These are phyloP conservation scores for Cosmopolites sordidus DNA, from an alignment of 2,888 invertebrate genomes.

Conservation along the genomic window DNA sequence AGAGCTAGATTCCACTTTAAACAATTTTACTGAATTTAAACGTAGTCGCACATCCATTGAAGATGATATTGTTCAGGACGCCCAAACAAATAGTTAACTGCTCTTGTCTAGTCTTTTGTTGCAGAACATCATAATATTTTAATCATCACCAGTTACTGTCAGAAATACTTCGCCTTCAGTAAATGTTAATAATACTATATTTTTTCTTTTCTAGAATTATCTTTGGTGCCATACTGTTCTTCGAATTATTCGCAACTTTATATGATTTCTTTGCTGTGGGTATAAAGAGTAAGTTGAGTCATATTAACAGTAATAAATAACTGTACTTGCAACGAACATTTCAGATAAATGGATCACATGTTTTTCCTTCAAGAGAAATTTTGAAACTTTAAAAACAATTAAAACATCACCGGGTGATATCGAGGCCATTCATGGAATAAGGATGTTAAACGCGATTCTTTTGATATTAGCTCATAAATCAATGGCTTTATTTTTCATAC, in stretches of 20 bases:
- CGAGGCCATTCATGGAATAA: conserved; percentile 61
- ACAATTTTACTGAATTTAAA: too few species aligned
- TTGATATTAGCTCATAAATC: conserved; percentile 64
- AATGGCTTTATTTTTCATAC: conserved; percentile 66
- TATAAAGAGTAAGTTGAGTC: conserved; percentile 38
- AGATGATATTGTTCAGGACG: too few species aligned
- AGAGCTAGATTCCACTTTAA: too few species aligned
- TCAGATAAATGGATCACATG: conserved; percentile 53
- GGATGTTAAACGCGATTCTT: conserved; percentile 62
- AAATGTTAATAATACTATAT: background rate
- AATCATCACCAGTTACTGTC: too few species aligned
- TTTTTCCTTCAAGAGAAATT: conserved; percentile 62
- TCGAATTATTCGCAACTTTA: conserved; percentile 38
- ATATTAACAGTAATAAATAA: background rate
- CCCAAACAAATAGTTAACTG: too few species aligned
- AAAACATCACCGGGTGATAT: conserved; percentile 56
- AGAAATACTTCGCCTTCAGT: too few species aligned
- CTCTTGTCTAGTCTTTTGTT: too few species aligned
- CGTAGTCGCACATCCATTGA: too few species aligned
- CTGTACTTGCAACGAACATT: conserved; percentile 13
- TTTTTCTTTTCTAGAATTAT: conserved; percentile 35
- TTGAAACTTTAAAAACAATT: conserved; percentile 53
- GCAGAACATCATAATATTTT: too few species aligned
- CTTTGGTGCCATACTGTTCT: conserved; percentile 36
- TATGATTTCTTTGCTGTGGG: conserved; percentile 36